Evolutionary conservation across 2,888 invertebrate species (phyloP), one percentile per base, ranked within the genome.

Genomic region (Eristalinus sepulchralis): DNA sequence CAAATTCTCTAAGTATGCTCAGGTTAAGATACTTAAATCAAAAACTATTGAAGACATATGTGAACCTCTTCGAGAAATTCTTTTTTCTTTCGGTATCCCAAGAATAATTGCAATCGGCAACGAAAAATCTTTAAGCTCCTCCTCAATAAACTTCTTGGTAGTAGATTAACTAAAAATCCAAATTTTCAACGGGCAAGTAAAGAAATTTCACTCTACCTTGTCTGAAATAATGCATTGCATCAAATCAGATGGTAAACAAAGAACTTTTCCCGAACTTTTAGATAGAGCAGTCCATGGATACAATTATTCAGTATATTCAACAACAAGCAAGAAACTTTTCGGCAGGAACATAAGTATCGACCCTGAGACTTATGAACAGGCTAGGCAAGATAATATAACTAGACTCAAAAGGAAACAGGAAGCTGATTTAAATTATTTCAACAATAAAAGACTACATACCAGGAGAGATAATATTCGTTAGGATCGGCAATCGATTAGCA

Each of bases 161-260:
- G 53, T 67, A 62, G 68, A 76, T 22, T n/a, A 53, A 11, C 34
- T 85, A 11, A 57, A 20, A 9, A 83, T 80, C 2, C 10, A 76
- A 76, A 62, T 70, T 20, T 79, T 36, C 33, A 85, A 83, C 63
- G 88, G 84, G 2, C 73, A 77, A 36, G 76, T 88, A 11, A 83
- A 88, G 36, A 63, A 62, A 33, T 82, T 86, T 39, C 81, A 82
- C n/a, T 86, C 78, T 1, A 85, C 81, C 17, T 17, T 85, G 22
- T 71, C 77, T 1, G 81, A 85, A 67, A 68, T 85, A 20, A 66
- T 77, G 62, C 64, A 79, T n/a, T 79, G 78, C 13, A 8, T 71
- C 2, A 87, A 79, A 68, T 20, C 64, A 33, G 55, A 64, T 24
- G 34, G 33, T 4, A 22, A 17, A 3, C 62, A 86, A 20, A 31